Evolutionary conservation across 1,140 invertebrate species (phyloP), one percentile per base, ranked within the genome.

Genomic region (Gonioctena quinquepunctata): DNA sequence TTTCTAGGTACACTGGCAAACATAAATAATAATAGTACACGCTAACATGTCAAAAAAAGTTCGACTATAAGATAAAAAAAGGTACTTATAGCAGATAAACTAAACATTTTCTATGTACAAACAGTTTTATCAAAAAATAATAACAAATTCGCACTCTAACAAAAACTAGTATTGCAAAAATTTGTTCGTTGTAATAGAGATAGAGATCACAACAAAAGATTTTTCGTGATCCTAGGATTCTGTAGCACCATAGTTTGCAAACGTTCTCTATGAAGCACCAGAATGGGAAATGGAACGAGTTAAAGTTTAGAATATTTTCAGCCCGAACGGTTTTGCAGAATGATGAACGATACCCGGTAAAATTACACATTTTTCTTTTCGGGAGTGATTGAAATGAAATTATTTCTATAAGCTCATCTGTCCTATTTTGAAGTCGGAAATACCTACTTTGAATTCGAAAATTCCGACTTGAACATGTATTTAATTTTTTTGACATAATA

Each of bases 191-290:
- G 75, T 74, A 69, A 77, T 66, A 50, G 63, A 60, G 27, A 60
- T 68, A 69, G n/a, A 69, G 66, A 70, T 74, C 72, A 76, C 66
- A 73, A 73, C 68, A 71, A 62, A 68, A 64, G 59, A 69, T 71
- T 56, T 52, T 66, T 42, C 28, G 33, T 66, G 64, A 70, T 42
- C 33, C 33, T 42, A 42, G 62, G 6, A 79, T 81, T 79, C 79
- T 81, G 76, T 73, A 82, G 80, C 81, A 82, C 81, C 81, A 81
- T 79, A 81, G 78, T 54, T 62, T 18, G 69, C 25, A 68, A 73
- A 26, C 52, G 57, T 62, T 72, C 69, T 76, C 79, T 82, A 79
- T 81, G 79, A 80, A 82, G 79, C 81, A 81, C 80, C 81, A 80
- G 79, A 82, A 81, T 72, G 23, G 19, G 8, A 50, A 66, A 61